Conservation (phyloP, 2,888 invertebrate species). For the Zygothrica quintamaculata region DNA sequence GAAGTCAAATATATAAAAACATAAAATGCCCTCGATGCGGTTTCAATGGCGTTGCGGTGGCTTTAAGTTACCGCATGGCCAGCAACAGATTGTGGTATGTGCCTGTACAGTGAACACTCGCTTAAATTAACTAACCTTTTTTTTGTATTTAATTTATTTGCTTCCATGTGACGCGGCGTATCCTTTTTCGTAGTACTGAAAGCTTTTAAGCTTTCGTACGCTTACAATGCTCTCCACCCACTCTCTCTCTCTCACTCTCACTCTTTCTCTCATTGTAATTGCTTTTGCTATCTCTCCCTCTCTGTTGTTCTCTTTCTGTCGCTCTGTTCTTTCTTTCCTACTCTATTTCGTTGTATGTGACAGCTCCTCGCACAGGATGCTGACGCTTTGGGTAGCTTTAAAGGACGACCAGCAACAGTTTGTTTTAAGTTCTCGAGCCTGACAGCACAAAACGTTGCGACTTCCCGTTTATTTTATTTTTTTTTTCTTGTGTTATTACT, state of each 20-base stretch:
- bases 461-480: slow-evolving; percentile 2
- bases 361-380: slow-evolving; percentile 27
- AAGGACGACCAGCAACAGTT: slow-evolving; percentile 74
- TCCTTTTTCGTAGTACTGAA: slow-evolving; percentile 11
- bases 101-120: neutral
- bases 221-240: neutral
- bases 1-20: slow-evolving; percentile 20
- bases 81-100: slow-evolving; percentile 62
- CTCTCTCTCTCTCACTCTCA: slow-evolving; percentile 6
- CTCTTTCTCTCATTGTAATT: too few species aligned
- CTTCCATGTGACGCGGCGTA: too few species aligned
- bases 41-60: slow-evolving; percentile 76
- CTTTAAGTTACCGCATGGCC: slow-evolving; percentile 64
- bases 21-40: slow-evolving; percentile 80
- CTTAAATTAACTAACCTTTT: slow-evolving; percentile 14
- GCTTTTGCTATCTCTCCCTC: too few species aligned
- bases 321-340: too few species aligned
- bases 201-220: slow-evolving; percentile 62
- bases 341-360: too few species aligned
- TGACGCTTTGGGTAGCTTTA: slow-evolving; percentile 28
- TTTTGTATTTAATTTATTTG: neutral
- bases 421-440: slow-evolving; percentile 68
- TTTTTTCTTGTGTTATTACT: slow-evolving; percentile 1
- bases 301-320: slow-evolving; percentile 3
- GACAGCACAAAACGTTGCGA: slow-evolving; percentile 55